Conservation (phyloP, 2,888 invertebrate species). For the Lasioglossum oenotherae region DNA sequence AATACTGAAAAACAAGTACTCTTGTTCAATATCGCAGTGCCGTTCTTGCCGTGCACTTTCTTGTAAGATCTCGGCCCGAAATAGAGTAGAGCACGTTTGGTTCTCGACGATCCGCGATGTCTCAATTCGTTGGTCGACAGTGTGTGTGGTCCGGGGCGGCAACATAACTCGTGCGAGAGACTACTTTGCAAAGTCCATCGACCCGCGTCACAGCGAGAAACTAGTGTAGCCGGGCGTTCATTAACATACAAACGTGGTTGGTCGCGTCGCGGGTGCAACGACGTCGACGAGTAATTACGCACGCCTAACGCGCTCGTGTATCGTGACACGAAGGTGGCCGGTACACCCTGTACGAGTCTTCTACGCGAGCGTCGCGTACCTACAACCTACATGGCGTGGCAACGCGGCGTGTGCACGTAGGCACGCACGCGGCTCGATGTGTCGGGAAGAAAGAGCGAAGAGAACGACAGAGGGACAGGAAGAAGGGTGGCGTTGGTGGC, state of each 20-base stretch:
- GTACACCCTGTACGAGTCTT: slow-evolving; percentile 5
- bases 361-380: slow-evolving; percentile 1
- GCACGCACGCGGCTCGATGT: slow-evolving; percentile 27
- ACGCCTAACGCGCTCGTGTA: slow-evolving; percentile 70
- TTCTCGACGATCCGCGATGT: background rate
- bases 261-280: slow-evolving; percentile 57
- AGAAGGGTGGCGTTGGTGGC: background rate
- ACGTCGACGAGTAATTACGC: slow-evolving; percentile 71
- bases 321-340: slow-evolving; percentile 37
- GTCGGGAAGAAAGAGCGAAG: slow-evolving; percentile 30
- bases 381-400: background rate
- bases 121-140: background rate
- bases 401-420: background rate
- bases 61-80: background rate
- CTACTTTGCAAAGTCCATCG: slow-evolving; percentile 55
- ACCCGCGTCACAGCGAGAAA: slow-evolving; percentile 59
- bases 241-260: slow-evolving; percentile 65
- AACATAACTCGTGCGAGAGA: slow-evolving; percentile 20
- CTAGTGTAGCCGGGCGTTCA: slow-evolving; percentile 57
- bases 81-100: background rate
- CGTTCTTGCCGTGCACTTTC: background rate
- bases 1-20: background rate
- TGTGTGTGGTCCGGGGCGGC: background rate
- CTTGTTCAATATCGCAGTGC: background rate
- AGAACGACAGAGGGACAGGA: slow-evolving; percentile 14